Percentiles rank a stretch among this genome's conserved stretches.
Conservation (phyloP, 2,113 vertebrate species). For the Spea bombifrons region DNA sequence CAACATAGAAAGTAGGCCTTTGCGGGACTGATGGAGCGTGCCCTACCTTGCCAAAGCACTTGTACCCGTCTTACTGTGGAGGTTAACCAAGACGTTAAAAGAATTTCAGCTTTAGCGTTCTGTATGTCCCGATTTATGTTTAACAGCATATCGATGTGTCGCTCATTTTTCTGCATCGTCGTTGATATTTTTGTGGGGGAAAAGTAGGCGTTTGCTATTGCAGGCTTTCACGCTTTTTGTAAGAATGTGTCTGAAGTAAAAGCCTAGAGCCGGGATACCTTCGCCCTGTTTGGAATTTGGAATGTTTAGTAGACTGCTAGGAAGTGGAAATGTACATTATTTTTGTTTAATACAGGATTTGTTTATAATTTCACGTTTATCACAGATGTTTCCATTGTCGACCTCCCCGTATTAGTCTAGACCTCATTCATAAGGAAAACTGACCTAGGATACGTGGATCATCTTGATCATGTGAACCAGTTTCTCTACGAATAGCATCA, state of each 20-base stretch:
- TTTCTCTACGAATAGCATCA: background rate
- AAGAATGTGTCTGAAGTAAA: conserved; percentile 31
- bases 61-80: conserved; percentile 68
- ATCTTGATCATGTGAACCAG: background rate
- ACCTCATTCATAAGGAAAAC: conserved; percentile 52
- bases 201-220: conserved; percentile 48
- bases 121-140: background rate
- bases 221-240: conserved; percentile 43
- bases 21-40: conserved; percentile 66
- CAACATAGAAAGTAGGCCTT: conserved; percentile 79
- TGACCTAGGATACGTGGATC: conserved; percentile 55
- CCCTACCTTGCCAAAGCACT: conserved; percentile 89
- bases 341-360: conserved; percentile 40
- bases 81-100: conserved; percentile 51
- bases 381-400: conserved; percentile 81
- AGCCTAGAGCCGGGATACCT: conserved; percentile 3
- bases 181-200: conserved; percentile 47
- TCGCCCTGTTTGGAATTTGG: background rate
- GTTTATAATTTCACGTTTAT: conserved; percentile 69
- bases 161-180: conserved; percentile 49
- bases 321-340: conserved; percentile 45
- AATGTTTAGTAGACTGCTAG: conserved; percentile 47
- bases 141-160: conserved; percentile 30
- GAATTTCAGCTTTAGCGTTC: background rate
- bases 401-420: conserved; percentile 64